Conservation (phyloP, 2,888 invertebrate genomes). For the Acleris sparsana region DNA sequence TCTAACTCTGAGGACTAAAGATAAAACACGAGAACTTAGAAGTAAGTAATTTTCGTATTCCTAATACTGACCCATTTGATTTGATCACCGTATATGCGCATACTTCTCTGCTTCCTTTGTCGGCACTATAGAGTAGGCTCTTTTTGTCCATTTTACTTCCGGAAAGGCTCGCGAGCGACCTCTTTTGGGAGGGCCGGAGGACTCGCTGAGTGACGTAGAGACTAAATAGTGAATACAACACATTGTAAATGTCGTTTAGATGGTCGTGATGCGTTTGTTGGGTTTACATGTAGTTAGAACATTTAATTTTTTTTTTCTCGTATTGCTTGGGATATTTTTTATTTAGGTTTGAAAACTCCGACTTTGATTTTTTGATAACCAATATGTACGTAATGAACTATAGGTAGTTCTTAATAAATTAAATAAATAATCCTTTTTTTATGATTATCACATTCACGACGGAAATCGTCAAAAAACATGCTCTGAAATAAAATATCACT, state of each 20-base stretch:
- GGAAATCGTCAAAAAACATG: too few species aligned
- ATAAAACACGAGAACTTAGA: too few species aligned
- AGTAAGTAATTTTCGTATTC: too few species aligned
- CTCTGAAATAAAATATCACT: too few species aligned
- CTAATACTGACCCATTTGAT: too few species aligned
- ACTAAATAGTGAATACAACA: conserved; percentile 62
- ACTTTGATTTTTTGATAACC: too few species aligned
- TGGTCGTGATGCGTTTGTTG: conserved; percentile 48
- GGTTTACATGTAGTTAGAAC: conserved; percentile 47
- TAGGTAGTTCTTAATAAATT: too few species aligned
- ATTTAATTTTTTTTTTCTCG: too few species aligned
- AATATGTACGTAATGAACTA: too few species aligned
- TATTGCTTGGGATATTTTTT: background rate
- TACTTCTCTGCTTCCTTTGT: conserved; percentile 9
- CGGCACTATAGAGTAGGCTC: conserved; percentile 16
- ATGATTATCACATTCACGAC: too few species aligned
- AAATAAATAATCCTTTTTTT: too few species aligned
- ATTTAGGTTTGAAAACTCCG: background rate
- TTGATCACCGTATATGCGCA: background rate
- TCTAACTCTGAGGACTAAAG: too few species aligned
- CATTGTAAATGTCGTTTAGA: conserved; percentile 63
- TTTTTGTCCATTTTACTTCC: conserved; percentile 47
- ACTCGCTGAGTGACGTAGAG: conserved; percentile 61
- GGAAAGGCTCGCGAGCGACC: conserved; percentile 49
- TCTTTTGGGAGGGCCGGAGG: conserved; percentile 54